Evolutionary conservation across 2,888 invertebrate species (phyloP), one percentile per base, ranked within the genome.

Genomic region (Pseudeuparius sepicola): DNA sequence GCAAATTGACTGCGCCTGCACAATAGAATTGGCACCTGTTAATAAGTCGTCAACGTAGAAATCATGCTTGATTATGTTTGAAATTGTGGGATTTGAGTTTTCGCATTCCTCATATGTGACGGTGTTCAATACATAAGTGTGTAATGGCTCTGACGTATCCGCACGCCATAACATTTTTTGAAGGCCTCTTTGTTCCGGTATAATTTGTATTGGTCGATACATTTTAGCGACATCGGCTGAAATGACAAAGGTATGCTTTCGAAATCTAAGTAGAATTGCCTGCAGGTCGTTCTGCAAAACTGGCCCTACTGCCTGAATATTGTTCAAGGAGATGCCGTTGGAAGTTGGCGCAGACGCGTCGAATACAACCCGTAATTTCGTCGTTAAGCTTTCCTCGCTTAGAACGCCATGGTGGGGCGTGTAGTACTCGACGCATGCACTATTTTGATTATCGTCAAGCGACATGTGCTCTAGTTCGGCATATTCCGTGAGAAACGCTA

Each of bases 151-250:
- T 12, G 14, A 12, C 3, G 26, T 7, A 20, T 26, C 17, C 14
- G 35, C 24, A 6, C 28, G 10, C 30, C 30, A 38, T 14, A 37
- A 34, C 15, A 34, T 37, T 24, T 3, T 18, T 18, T 33, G 37
- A 7, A 37, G 23, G 3, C 15, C 11, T 18, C 34, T 13, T 15
- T 34, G 34, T 15, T 10, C 23, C 7, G 28, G 28, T 7, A 34
- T 9, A 9, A 37, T 12, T 5, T 27, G 23, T 14, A 38, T 29
- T 20, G 33, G 34, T 2, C 34, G 17, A 17, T 37, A 28, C 37
- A 37, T 37, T 17, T 37, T 30, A 10, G 34, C 37, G 9, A 34
- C 17, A 13, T 37, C 28, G 4, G 23, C 34, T 10, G 14, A 28
- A 4, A 31, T 10, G 4, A 31, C 31, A 11, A 9, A 31, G 9